These are phyloP conservation scores for Lemur catta DNA, from an alignment of 2,797 vertebrate species.

Conservation along the genomic window DNA sequence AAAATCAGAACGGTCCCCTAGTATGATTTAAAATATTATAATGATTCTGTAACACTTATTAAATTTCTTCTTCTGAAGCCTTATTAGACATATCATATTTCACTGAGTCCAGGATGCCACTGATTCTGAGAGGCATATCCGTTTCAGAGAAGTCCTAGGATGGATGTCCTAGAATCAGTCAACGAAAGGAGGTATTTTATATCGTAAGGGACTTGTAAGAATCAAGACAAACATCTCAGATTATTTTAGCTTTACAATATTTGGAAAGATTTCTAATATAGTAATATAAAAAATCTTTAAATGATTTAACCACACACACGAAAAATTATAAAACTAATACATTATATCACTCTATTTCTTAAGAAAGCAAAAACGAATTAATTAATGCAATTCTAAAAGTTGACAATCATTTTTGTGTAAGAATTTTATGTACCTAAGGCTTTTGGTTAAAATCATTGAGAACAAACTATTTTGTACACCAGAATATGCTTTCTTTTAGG, in stretches of 20 bases:
- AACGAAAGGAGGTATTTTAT: neutral
- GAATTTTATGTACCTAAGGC: neutral
- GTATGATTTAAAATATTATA: neutral
- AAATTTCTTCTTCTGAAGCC: neutral
- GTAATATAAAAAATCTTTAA: neutral
- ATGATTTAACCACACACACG: neutral
- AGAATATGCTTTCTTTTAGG: neutral
- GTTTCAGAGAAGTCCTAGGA: neutral
- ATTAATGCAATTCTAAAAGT: neutral
- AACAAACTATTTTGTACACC: neutral
- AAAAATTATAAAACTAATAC: neutral
- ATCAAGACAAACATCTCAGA: neutral
- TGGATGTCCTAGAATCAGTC: neutral
- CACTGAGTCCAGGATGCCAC: neutral
- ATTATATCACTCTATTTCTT: neutral
- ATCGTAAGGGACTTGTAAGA: neutral
- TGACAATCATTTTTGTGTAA: neutral
- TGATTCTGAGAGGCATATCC: neutral
- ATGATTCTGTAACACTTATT: neutral
- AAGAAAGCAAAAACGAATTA: constrained; percentile 7
- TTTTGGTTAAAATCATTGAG: neutral
- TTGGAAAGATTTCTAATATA: neutral
- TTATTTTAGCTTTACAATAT: neutral
- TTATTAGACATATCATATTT: neutral
- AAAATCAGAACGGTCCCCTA: neutral